Evolutionary conservation across 2,888 invertebrate species (phyloP).

Genomic region (Eupithecia abbreviata): DNA sequence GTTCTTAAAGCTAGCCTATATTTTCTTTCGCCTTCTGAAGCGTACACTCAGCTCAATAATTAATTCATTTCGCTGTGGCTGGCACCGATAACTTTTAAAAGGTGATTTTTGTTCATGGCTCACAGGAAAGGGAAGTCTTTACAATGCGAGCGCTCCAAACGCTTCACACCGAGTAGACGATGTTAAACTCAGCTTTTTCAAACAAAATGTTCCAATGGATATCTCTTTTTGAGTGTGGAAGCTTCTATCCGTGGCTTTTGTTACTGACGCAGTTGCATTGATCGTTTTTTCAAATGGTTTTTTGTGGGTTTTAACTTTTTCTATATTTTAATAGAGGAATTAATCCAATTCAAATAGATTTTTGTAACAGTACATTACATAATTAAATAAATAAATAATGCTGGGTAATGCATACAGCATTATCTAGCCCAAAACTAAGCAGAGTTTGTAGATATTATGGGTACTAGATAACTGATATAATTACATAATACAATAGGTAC

Average conservation of each 20-base stretch:
- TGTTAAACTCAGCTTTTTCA: slow-evolving; percentile 24
- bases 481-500: too few relatives aligned
- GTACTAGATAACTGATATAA: too few relatives aligned
- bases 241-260: not conserved
- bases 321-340: not conserved
- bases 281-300: not conserved
- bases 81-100: slow-evolving; percentile 36
- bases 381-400: too few relatives aligned
- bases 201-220: not conserved
- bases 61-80: slow-evolving; percentile 32
- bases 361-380: not conserved
- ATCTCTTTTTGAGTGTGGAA: slow-evolving; percentile 1
- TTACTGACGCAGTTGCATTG: not conserved
- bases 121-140: slow-evolving; percentile 27
- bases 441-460: too few relatives aligned
- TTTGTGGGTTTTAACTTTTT: not conserved
- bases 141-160: slow-evolving; percentile 9
- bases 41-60: slow-evolving; percentile 16
- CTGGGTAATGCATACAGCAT: too few relatives aligned
- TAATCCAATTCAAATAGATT: not conserved
- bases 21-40: not conserved
- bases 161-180: slow-evolving; percentile 19
- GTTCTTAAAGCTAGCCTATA: not conserved
- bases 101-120: slow-evolving; percentile 37
- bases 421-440: too few relatives aligned